phyloP scores from a whole-genome alignment of 1,140 invertebrate genomes.

The Alviniconcha marisindica region DNA sequence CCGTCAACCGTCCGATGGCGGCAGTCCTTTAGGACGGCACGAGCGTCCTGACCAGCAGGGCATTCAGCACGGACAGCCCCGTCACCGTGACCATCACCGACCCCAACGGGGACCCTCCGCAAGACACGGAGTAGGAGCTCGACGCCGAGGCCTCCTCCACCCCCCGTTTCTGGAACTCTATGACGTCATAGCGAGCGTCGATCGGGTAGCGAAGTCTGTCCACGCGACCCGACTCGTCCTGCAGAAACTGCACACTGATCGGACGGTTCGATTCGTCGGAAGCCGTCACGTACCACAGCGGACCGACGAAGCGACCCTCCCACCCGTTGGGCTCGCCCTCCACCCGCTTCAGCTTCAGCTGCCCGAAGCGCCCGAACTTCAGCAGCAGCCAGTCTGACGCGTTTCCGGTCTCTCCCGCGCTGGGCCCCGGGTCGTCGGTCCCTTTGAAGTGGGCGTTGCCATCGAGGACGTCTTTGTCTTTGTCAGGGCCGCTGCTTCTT shows the following conservation, averaged over 20 bases:
- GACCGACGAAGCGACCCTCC: slow-evolving; percentile 40
- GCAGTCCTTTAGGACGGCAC: not conserved
- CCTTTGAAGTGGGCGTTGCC: not conserved
- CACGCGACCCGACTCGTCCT: not conserved
- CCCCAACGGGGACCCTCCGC: not conserved
- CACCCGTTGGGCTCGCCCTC: slow-evolving; percentile 9
- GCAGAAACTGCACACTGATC: slow-evolving; percentile 36
- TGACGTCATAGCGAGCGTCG: slow-evolving; percentile 33
- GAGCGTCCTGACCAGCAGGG: not conserved
- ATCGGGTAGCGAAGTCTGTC: slow-evolving; percentile 32
- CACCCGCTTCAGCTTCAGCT: slow-evolving; percentile 36
- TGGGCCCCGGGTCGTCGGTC: not conserved
- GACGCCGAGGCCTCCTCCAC: not conserved
- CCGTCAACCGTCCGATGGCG: too few species aligned
- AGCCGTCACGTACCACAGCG: slow-evolving; percentile 51
- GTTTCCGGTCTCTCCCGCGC: not conserved
- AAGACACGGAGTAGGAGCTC: slow-evolving; percentile 15
- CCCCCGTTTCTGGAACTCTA: slow-evolving; percentile 27
- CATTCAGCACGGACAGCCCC: not conserved
- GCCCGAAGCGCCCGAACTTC: slow-evolving; percentile 33
- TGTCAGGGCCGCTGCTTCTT: too few species aligned
- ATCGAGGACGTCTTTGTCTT: not conserved
- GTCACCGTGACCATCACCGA: not conserved
- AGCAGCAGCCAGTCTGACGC: slow-evolving; percentile 24
- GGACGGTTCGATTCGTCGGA: slow-evolving; percentile 48